Base-by-base conservation (phyloP, 1,140 invertebrate genomes). In the Heliconius himera region DNA sequence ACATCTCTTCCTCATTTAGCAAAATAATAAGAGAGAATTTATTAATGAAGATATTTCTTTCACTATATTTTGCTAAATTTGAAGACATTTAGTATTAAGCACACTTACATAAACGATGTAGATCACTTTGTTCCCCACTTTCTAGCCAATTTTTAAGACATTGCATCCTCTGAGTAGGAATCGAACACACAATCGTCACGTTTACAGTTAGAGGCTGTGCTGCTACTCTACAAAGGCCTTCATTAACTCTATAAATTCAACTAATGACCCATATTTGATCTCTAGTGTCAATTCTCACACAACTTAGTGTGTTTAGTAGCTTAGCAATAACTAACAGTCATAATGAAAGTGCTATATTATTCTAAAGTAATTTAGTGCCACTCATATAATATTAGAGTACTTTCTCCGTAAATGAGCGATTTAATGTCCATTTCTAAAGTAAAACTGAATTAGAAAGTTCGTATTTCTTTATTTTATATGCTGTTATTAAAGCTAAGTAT, bases 361-460 rank as follows among this genome's bases (percentile, higher is more conserved):
- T 66, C 60, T 66, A 66, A 66, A 29, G 60, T 16, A 66, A 66
- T 66, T 66, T 66, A 13, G 60, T 16, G 4, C 60, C 26, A 66
- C 13, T 66, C 60, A 29, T 29, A 29, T 66, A 66, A 66, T 66
- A 66, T 29, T 26, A 66, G 60, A 66, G 26, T 16, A 66, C 60
- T 66, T 66, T 66, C 60, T 66, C 60, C n/a, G 60, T 13, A 66
- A 66, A 29, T 66, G 26, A 66, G 60, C 26, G 60, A 66, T 66
- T 66, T 66, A 29, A 22, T 9, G 60, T 66, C n/a, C 60, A 66
- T 66, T 66, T 66, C 60, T 66, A 66, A 66, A 66, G 60, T 22
- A 66, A 66, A 66, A 29, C 4, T 29, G 26, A 29, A 13, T 29
- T 66, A 29, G 60, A 66, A 66, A 66, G 60, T 66, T 29, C 8